Evolutionary conservation across 2,113 vertebrate species (phyloP), one percentile per base, ranked within the genome.

Genomic region (Sander lucioperca): DNA sequence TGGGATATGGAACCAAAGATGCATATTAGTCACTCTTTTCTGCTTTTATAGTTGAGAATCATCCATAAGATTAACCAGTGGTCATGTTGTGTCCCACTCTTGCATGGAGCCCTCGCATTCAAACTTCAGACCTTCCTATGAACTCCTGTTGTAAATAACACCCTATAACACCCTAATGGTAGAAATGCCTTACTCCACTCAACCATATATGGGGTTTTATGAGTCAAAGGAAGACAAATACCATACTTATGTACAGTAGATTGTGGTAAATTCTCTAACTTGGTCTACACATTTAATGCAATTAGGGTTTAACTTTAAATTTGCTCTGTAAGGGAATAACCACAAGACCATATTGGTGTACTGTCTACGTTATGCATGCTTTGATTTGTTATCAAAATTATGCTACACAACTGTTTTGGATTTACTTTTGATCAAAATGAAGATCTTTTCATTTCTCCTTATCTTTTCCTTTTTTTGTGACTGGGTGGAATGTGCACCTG

Each of bases 321-420:
- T 94, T 58, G 53, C 87, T 96, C 92, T 95, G 95, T 91, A 95
- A 96, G 94, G 95, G 95, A 93, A 95, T 79, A 95, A 93, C 90
- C 94, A 95, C 94, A 92, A 67, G 89, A 92, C 91, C 68, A 65
- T 72, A 85, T 25, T 93, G 79, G 89, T 95, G 91, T 93, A 87
- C 93, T 93, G 94, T 96, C 94, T 95, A 92, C 91, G 95, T 94
- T 91, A 93, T 95, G 89, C 93, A 94, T 88, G 87, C 94, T 91
- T 70, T 84, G 63, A 80, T 86, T 81, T 94, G 82, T 94, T 92
- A 88, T 95, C 87, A 73, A 88, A 65, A 74, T 68, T 15, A 84
- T 79, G 25, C 61, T 67, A 64, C 65, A 79, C 66, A 54, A 6
- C 43, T 77, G 4, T 33, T 88, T 23, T 81, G 33, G 66, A 69